Conservation (phyloP, 2,113 vertebrate genomes). For the Acrocephalus kingi region DNA sequence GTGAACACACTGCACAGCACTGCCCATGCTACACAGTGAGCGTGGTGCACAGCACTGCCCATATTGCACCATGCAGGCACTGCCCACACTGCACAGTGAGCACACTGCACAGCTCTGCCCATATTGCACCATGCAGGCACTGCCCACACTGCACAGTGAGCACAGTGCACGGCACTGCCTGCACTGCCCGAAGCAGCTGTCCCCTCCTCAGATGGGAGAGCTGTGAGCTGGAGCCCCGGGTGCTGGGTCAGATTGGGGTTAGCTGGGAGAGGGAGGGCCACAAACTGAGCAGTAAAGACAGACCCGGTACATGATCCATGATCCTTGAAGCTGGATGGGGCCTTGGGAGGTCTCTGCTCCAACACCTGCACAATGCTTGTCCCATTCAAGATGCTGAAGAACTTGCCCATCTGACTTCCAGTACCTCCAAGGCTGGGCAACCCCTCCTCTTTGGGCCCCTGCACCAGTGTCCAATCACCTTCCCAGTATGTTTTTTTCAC, state of each 20-base stretch:
- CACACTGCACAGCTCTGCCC: neutral
- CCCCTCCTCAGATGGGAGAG: neutral
- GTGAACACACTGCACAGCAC: neutral
- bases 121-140: neutral
- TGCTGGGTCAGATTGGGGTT: neutral
- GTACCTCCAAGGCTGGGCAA: neutral
- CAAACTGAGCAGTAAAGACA: neutral
- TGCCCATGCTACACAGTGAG: neutral
- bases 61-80: neutral
- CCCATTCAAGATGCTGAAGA: neutral
- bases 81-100: neutral
- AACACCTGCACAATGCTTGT: neutral
- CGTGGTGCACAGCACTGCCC: neutral
- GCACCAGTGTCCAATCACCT: neutral
- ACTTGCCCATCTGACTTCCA: neutral
- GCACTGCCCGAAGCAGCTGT: rapidly evolving
- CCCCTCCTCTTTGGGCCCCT: rapidly evolving
- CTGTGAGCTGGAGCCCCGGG: neutral
- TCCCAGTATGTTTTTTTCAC: neutral
- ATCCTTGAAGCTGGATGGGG: neutral
- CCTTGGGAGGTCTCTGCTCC: neutral
- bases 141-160: neutral
- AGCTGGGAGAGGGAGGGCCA: too few species aligned
- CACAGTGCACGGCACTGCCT: neutral
- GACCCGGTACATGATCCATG: neutral